These are phyloP conservation scores for Agapornis roseicollis DNA, from an alignment of 2,113 vertebrate genomes.

Conservation along the genomic window DNA sequence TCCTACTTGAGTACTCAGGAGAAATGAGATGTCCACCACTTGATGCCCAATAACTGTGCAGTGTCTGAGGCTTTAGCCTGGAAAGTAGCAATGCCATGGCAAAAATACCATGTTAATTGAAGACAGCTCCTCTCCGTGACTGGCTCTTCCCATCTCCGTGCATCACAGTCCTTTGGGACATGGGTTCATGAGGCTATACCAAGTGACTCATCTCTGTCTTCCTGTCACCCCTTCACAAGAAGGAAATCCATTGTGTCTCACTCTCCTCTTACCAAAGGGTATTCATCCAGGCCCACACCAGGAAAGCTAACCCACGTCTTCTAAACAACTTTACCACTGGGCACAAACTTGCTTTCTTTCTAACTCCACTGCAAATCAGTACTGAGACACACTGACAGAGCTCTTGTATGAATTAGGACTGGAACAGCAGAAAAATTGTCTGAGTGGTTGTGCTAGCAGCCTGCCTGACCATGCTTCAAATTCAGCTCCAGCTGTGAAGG, in stretches of 20 bases:
- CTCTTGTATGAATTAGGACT: not conserved
- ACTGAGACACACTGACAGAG: not conserved
- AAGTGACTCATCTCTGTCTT: not conserved
- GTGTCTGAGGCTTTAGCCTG: not conserved
- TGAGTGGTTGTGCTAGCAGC: not conserved
- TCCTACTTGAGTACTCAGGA: not conserved
- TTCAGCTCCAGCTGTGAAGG: not conserved
- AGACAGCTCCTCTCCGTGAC: not conserved
- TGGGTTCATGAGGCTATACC: not conserved
- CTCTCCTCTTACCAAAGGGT: not conserved
- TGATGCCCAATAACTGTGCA: not conserved
- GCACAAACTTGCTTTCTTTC: not conserved
- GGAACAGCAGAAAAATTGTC: not conserved
- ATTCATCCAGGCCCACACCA: not conserved
- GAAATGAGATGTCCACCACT: not conserved
- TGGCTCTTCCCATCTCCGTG: not conserved
- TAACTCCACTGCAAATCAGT: not conserved
- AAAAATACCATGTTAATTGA: not conserved
- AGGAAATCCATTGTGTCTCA: not conserved
- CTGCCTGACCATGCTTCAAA: not conserved
- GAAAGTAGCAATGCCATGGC: not conserved
- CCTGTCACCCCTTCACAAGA: not conserved
- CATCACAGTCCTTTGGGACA: not conserved
- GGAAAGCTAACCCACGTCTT: not conserved
- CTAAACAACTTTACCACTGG: not conserved